Evolutionary conservation across 2,797 vertebrate genomes (phyloP), one percentile per base, ranked within the genome.

Genomic region (Ptychadena robeensis): DNA sequence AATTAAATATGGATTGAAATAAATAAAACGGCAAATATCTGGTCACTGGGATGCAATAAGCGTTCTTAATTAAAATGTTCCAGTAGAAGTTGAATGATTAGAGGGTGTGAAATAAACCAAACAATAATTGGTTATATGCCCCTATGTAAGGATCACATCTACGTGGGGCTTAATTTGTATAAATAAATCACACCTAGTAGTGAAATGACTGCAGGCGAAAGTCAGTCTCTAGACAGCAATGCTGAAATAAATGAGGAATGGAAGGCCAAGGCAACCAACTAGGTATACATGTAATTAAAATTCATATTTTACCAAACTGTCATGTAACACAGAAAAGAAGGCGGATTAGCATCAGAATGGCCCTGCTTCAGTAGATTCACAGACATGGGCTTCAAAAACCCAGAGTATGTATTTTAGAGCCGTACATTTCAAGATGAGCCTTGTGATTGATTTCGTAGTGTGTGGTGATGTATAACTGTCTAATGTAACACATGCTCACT

Each of bases 381-480:
- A 71, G 37, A 59, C 57, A 65, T 15, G 75, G 57, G 64, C 77
- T 35, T 85, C 78, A 80, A 53, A n/a, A 85, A 70, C 48, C 59
- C 72, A 63, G 9, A 70, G 68, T 8, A 48, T 76, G 71, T 80
- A 64, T 76, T 80, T 63, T 76, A 76, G 61, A 76, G 72, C 83
- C 30, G 65, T 27, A 64, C 78, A 81, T 71, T 75, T 76, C 38
- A 64, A 66, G 73, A 81, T 67, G 71, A 85, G 82, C 53, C 71
- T 34, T 74, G 82, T 80, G 82, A 85, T 85, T 85, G 83, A 85
- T 85, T 85, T 71, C 83, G 44, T 71, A 80, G 83, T 85, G 82
- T 85, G 83, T 85, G 83, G 83, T 85, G 83, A 85, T 85, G 83
- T 85, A 85, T 85, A 80, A 85, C 76, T 85, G 83, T 85, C 83